phyloP scores from a whole-genome alignment of 2,797 vertebrate species.

The Dendrocincla fuliginosa region DNA sequence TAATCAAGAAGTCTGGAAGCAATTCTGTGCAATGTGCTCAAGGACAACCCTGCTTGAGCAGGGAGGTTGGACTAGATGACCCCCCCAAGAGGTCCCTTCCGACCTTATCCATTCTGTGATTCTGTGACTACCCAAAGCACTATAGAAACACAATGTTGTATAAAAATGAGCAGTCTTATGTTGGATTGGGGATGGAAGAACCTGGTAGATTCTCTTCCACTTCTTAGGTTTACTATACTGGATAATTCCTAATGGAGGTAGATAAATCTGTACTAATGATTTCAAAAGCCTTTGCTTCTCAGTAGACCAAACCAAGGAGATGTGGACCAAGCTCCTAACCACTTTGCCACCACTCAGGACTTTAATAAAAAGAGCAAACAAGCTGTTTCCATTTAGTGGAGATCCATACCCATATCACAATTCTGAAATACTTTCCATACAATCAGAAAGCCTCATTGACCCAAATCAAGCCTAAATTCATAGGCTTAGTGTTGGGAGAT shows the following conservation, averaged over 20 bases:
- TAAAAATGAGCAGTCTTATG: background rate
- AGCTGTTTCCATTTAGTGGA: background rate
- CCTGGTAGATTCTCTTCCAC: background rate
- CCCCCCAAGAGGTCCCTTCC: background rate
- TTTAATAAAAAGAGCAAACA: background rate
- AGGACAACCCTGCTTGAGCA: background rate
- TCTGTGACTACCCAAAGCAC: background rate
- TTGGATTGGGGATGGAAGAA: background rate
- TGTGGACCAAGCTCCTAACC: background rate
- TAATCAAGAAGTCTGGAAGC: background rate
- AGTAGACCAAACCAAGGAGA: background rate
- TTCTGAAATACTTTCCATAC: background rate
- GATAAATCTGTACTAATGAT: background rate
- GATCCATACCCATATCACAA: background rate
- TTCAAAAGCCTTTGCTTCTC: background rate
- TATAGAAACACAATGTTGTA: fast-evolving
- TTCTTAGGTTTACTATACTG: background rate
- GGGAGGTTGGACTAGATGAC: background rate
- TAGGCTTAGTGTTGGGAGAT: background rate
- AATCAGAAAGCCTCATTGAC: background rate
- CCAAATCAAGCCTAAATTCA: background rate
- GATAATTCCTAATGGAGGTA: background rate
- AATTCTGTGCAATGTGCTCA: background rate
- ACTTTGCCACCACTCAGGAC: background rate
- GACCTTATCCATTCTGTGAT: background rate